Base-by-base conservation (phyloP, 1,140 invertebrate species). In the Akabosia matsudoensis region DNA sequence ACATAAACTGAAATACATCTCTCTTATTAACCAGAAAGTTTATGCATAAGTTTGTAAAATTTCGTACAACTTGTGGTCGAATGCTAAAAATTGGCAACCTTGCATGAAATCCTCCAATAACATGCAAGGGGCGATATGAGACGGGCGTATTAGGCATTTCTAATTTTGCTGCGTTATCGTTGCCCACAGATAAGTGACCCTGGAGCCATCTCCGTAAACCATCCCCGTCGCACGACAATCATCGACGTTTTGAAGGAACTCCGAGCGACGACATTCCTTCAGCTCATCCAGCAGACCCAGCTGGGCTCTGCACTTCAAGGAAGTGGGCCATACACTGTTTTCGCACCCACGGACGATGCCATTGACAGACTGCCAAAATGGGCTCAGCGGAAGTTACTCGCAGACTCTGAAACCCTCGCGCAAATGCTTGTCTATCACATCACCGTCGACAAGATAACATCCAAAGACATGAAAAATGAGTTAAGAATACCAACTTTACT, bases 371-470 rank as follows among this genome's bases (percentile, higher is more conserved):
- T 82, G n/a, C 80, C 81, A 26, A 81, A 80, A 70, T 79, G 77
- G 77, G 80, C 80, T 28, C 80, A 81, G 64, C 70, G 80, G 52
- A 76, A 77, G 45, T 76, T 82, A 1, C 72, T 78, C 13, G 70
- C 74, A 10, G 80, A 82, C 45, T 78, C 78, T n/a, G 80, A 81
- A 61, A 34, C 78, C n/a, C 73, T 82, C 33, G 77, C 76, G 61
- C 81, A 82, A 75, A 80, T 82, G 77, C 75, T 82, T 22, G 75
- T 82, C 14, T 82, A 82, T 61, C 81, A 82, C 70, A 82, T 82
- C 45, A 81, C 78, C 33, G 74, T 81, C 30, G 80, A 77, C 24
- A 79, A 45, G 34, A 51, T 77, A 7, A 74, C 45, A 7, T 74
- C 76, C 3, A 71, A 37, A 18, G 61, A 77, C 16, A 45, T 79